Conservation (phyloP, 2,888 invertebrate genomes). For the Gymnocheta viridis region DNA sequence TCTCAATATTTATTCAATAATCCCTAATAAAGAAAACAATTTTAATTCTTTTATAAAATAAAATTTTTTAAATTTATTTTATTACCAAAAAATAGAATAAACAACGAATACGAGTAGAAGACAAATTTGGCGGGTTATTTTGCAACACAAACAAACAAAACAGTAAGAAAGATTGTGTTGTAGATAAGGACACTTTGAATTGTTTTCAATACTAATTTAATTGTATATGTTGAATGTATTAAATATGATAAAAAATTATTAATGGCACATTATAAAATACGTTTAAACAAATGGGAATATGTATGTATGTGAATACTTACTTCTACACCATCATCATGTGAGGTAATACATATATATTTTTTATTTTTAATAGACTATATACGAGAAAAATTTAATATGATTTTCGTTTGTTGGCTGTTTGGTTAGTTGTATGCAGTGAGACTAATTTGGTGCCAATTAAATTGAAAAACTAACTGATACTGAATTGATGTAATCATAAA, state of each 20-base stretch:
- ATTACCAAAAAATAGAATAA: constrained; percentile 59
- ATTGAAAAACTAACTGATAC: constrained; percentile 43
- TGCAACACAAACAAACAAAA: constrained; percentile 47
- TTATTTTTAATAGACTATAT: neutral
- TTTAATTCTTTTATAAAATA: constrained; percentile 45
- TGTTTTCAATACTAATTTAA: constrained; percentile 21
- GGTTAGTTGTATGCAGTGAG: constrained; percentile 7
- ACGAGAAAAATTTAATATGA: constrained; percentile 15
- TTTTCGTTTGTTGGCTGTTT: constrained; percentile 8
- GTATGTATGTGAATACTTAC: neutral
- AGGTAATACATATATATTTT: constrained; percentile 46
- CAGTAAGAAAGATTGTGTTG: constrained; percentile 16
- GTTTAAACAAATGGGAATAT: constrained; percentile 3
- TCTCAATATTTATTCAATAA: too few species aligned
- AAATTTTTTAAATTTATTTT: constrained; percentile 44
- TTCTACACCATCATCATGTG: constrained; percentile 32
- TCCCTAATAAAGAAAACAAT: constrained; percentile 55
- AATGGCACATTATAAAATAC: constrained; percentile 67
- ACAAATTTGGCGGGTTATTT: constrained; percentile 58
- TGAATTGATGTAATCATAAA: constrained; percentile 40
- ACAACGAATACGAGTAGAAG: constrained; percentile 54
- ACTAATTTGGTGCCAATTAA: constrained; percentile 59
- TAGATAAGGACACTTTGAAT: constrained; percentile 58
- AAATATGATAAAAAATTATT: constrained; percentile 44
- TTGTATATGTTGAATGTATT: constrained; percentile 20